These are phyloP conservation scores for Temnopleurus reevesii DNA, from an alignment of 53 echinoderm and acorn worm species.

Conservation along the genomic window DNA sequence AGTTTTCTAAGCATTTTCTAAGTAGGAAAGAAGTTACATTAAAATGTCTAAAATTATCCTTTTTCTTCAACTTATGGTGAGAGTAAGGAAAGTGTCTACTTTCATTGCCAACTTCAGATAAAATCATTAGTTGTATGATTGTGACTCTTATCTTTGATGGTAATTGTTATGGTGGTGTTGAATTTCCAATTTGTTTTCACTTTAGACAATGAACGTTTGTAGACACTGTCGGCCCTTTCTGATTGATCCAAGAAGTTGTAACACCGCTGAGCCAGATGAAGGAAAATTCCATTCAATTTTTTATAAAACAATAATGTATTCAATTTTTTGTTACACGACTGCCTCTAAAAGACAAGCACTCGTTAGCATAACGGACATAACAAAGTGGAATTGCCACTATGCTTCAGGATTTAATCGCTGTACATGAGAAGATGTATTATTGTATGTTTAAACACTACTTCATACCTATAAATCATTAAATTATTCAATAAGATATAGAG, in stretches of 20 bases:
- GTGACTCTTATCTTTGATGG: neutral
- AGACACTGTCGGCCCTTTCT: neutral
- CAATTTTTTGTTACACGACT: neutral
- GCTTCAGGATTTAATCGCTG: neutral
- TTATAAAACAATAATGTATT: neutral
- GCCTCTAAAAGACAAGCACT: neutral
- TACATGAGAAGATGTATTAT: neutral
- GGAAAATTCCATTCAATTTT: neutral
- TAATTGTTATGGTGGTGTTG: neutral
- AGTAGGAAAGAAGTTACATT: neutral
- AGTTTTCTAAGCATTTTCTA: too few relatives aligned
- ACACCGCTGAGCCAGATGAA: too few relatives aligned
- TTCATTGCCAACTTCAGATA: neutral
- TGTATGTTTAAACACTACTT: neutral
- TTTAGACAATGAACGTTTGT: neutral
- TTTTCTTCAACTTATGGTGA: neutral
- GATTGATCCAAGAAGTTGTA: neutral
- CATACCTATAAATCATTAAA: neutral
- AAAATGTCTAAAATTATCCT: neutral
- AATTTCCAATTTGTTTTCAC: neutral
- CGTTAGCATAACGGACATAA: neutral
- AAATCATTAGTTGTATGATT: neutral
- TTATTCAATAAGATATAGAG: constrained; percentile 3
- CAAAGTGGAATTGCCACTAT: constrained; percentile 15
- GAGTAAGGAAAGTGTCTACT: neutral